Evolutionary conservation across 2,888 invertebrate species (phyloP), one percentile per base, ranked within the genome.

Genomic region (Schizaphis graminum): DNA sequence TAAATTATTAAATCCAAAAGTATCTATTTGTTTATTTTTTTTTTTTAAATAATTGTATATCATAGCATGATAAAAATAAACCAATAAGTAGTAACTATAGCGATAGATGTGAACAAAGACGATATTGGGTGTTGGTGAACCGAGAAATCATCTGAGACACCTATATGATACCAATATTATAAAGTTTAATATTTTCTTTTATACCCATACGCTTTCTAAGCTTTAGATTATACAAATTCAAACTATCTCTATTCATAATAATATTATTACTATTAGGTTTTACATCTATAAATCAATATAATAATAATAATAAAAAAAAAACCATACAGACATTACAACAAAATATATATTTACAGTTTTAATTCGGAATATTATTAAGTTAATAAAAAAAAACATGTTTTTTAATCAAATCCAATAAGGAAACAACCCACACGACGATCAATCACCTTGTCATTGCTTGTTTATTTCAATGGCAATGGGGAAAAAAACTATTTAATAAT

Each of bases 381-480:
- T 77, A 77, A 77, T 87, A 88, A 91, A 86, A 87, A 57, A 94
- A 91, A 91, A 26, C 85, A 16, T 61, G 86, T 16, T 90, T 94
- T 93, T 94, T 94, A 94, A 94, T 94, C 90, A 91, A 94, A 94
- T 94, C 49, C 94, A 91, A 94, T 89, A 61, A 94, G 85, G 85
- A 86, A 53, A 85, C 47, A 24, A 91, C 90, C 67, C 91, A 87
- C 86, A 90, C 89, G 41, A 91, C n/a, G 91, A 94, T 94, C 94
- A 94, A 94, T 94, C 94, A 91, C 86, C 85, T 86, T 94, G 94
- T 91, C 94, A 94, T 67, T 67, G 89, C 84, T 93, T 89, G 53
- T 93, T 93, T 91, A 91, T 91, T 94, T 91, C 93, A 35, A 91
- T 28, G 44, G 94, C 91, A 67, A 87, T 67, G 87, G 91, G 49